Evolutionary conservation across 1,140 invertebrate species (phyloP).

Genomic region (Riptortus pedestris): DNA sequence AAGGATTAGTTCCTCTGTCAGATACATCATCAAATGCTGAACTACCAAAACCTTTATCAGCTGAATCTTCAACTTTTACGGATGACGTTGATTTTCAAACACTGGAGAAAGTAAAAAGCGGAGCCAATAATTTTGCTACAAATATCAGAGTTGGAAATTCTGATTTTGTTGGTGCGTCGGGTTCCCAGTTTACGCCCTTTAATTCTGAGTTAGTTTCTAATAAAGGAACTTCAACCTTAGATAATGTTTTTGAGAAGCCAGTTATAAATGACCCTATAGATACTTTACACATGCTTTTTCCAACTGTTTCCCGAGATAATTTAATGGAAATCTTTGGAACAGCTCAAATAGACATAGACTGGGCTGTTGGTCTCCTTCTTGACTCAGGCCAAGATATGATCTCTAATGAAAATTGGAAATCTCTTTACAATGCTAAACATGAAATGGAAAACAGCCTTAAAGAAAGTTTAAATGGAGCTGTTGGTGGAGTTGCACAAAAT

Average conservation of each 20-base stretch:
- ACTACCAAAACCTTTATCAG: neutral
- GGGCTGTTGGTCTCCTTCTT: constrained; percentile 62
- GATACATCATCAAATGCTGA: no score
- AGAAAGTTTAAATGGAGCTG: no score
- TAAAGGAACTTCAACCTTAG: no score
- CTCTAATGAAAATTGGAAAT: no score
- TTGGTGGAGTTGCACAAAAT: no score
- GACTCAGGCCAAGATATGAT: constrained; percentile 39
- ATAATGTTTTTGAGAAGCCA: no score
- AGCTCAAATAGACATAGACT: constrained; percentile 59
- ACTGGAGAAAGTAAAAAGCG: neutral
- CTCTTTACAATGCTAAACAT: no score
- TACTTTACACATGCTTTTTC: constrained; percentile 52
- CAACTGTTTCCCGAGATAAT: constrained; percentile 45
- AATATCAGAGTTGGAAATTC: neutral
- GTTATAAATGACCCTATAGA: constrained; percentile 22
- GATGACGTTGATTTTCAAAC: neutral
- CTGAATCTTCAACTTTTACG: neutral
- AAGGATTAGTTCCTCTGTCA: no score
- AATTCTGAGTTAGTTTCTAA: no score
- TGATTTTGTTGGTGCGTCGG: no score
- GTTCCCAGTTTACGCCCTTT: no score
- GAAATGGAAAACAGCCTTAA: no score
- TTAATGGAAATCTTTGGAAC: constrained; percentile 54
- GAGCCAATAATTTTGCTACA: neutral